These are phyloP conservation scores for Ormyrus thymus DNA, from an alignment of 2,888 invertebrate species.

Conservation along the genomic window DNA sequence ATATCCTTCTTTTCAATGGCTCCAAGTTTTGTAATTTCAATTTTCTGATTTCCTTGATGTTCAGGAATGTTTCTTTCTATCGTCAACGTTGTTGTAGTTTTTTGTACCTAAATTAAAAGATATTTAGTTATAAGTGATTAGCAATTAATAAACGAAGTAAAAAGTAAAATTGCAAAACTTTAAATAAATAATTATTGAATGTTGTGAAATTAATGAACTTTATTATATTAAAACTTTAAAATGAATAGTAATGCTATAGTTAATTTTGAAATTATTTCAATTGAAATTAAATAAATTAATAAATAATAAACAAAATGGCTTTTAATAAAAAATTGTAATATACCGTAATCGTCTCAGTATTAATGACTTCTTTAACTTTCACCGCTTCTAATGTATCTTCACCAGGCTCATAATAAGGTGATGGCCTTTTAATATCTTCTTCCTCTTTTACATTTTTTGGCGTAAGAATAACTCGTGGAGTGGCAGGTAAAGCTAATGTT, in stretches of 20 bases:
- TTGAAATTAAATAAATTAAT: background rate
- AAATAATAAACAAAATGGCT: background rate
- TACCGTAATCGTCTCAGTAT: conserved; percentile 27
- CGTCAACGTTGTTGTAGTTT: conserved; percentile 9
- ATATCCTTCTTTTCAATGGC: conserved; percentile 67
- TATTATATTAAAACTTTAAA: no score
- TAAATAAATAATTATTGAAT: no score
- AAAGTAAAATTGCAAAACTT: no score
- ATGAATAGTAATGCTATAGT: no score
- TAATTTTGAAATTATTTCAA: background rate
- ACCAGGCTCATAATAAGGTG: conserved; percentile 55
- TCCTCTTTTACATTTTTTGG: conserved; percentile 62
- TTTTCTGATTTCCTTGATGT: conserved; percentile 56
- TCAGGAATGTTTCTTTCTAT: conserved; percentile 37
- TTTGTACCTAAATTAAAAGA: conserved; percentile 35
- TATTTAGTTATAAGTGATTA: background rate
- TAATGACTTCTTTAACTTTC: conserved; percentile 22
- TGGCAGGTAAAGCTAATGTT: conserved; percentile 71
- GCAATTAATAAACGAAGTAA: no score
- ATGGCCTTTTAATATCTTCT: conserved; percentile 38
- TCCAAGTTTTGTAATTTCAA: conserved; percentile 69
- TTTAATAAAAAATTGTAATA: background rate
- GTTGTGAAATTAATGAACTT: no score
- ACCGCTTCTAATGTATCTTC: conserved; percentile 16
- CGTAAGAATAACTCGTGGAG: conserved; percentile 69